phyloP scores from a whole-genome alignment of 2,797 vertebrate species.

The Gymnopithys bicolor region DNA sequence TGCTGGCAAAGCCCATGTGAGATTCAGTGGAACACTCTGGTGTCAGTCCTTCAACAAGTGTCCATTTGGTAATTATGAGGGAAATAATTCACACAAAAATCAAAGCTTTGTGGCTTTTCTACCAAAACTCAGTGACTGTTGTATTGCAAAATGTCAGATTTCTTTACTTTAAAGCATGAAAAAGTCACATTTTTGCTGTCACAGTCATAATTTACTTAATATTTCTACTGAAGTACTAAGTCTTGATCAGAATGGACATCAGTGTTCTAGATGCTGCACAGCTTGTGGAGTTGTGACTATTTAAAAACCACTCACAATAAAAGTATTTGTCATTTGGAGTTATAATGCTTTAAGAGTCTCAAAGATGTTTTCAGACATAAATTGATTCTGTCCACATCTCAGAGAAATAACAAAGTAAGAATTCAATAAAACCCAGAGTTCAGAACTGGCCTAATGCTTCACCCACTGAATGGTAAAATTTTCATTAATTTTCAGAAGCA shows the following conservation, averaged over 20 bases:
- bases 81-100: not conserved
- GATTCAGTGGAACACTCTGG: not conserved
- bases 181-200: not conserved
- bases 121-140: not conserved
- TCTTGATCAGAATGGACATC: not conserved
- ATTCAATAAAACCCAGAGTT: conserved; percentile 26
- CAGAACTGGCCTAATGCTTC: not conserved
- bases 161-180: not conserved
- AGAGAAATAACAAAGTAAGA: conserved; percentile 34
- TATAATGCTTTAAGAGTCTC: not conserved
- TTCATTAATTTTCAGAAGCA: conserved; percentile 43
- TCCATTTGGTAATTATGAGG: not conserved
- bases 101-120: not conserved
- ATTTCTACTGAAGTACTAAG: not conserved
- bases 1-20: not conserved
- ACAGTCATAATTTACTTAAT: not conserved
- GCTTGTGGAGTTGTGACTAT: not conserved
- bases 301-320: not conserved
- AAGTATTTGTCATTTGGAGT: conserved; percentile 22
- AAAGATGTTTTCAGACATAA: not conserved
- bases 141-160: not conserved
- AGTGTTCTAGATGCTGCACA: not conserved
- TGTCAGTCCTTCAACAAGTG: not conserved
- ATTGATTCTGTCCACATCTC: not conserved
- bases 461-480: conserved; percentile 10